These are phyloP conservation scores for Leptocoma aspasia DNA, from an alignment of 2,113 vertebrate genomes.

Conservation along the genomic window DNA sequence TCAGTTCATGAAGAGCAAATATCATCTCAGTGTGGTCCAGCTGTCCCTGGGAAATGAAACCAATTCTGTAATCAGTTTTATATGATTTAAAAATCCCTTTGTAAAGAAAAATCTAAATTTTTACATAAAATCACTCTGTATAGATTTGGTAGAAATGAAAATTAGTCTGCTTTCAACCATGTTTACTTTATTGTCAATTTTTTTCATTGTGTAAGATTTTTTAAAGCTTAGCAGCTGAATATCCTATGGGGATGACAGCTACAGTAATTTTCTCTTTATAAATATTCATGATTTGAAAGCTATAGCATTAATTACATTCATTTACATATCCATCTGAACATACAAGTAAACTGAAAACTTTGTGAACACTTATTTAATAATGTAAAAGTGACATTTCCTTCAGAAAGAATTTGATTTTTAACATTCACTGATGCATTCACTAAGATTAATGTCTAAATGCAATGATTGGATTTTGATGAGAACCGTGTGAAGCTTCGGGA, in stretches of 20 bases:
- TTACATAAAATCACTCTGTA: neutral
- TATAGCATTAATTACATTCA: slow-evolving; percentile 78
- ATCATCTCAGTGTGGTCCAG: neutral
- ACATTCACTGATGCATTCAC: slow-evolving; percentile 70
- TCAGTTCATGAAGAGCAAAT: neutral
- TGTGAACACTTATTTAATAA: slow-evolving; percentile 66
- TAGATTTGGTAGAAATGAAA: slow-evolving; percentile 21
- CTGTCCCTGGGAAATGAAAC: slow-evolving; percentile 8
- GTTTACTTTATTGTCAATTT: slow-evolving; percentile 49
- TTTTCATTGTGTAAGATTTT: slow-evolving; percentile 58
- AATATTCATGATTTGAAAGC: slow-evolving; percentile 79
- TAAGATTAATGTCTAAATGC: slow-evolving; percentile 70
- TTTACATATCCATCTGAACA: slow-evolving; percentile 74
- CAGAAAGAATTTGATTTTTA: slow-evolving; percentile 70
- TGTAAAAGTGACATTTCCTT: slow-evolving; percentile 64
- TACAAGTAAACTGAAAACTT: slow-evolving; percentile 66
- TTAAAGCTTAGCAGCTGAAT: slow-evolving; percentile 70
- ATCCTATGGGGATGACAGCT: slow-evolving; percentile 66
- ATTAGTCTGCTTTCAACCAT: slow-evolving; percentile 38
- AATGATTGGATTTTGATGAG: slow-evolving; percentile 66
- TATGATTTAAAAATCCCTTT: neutral
- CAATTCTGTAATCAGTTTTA: slow-evolving; percentile 2
- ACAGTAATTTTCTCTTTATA: slow-evolving; percentile 71
- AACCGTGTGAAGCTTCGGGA: slow-evolving; percentile 45
- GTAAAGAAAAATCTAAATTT: neutral